Base-by-base conservation (phyloP, 2,888 invertebrate genomes). In the Belgica antarctica region DNA sequence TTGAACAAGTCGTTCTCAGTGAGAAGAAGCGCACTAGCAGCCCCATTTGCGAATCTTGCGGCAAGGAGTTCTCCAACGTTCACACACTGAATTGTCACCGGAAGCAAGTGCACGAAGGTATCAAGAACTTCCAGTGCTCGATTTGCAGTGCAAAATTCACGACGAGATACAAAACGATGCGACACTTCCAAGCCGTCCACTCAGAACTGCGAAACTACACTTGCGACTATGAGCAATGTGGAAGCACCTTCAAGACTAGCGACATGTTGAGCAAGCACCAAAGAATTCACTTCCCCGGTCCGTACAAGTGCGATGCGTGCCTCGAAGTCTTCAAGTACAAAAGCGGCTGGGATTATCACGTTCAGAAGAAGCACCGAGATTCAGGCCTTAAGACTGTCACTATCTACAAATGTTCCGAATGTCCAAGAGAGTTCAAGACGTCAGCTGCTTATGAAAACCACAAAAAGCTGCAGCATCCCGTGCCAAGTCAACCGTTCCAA, bases 201-300 rank as follows among this genome's bases (percentile, higher is more conserved):
- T 15, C n/a, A 7, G 47, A 46, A 15, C 10, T 8, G 27, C 15
- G 65, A 17, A 8, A 25, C 4, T 41, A 17, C 4, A 8, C 15
- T 19, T 65, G 65, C 24, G n/a, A n/a, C n/a, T n/a, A n/a, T n/a
- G 27, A 25, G 2, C 15, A 17, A 1, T 65, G 65, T 15, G 27
- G 27, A 24, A 41, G 28, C 17, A 10, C 27, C 5, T 65, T 65
- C 12, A 65, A 65, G 27, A 65, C 65, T 1, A 41, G 65, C 25
- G 65, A 65, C 25, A 65, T 65, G 65, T 17, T 65, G 1, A 8
- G 41, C 8, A 65, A 65, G 24, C 65, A 65, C 47, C 65, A 65
- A 24, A 12, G 65, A 27, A 46, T 2, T 7, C 65, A 65, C 24
- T 65, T 65, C 17, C 15, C 25, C 22, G 59, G 59, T 25, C 65